A percentile compares a stretch with the other conserved stretches of the same genome.
These are phyloP conservation scores for Anagrus nilaparvatae DNA, from an alignment of 1,140 invertebrate genomes.

Conservation along the genomic window DNA sequence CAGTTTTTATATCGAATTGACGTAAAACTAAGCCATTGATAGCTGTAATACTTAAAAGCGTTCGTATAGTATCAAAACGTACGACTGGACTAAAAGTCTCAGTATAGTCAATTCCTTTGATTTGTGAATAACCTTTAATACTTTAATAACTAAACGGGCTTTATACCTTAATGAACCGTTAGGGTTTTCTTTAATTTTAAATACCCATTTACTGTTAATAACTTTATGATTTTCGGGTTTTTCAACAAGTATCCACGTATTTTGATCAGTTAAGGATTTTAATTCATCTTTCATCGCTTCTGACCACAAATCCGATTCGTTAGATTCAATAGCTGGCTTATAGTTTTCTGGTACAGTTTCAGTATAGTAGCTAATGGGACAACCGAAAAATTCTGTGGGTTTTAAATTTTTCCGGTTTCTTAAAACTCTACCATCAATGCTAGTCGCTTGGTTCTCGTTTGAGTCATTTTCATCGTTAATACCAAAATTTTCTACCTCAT, in stretches of 20 bases:
- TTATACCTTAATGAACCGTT: conserved; percentile 11
- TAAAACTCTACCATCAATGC: too few relatives aligned
- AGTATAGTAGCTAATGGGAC: background rate
- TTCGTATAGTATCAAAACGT: conserved; percentile 6
- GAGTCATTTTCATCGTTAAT: background rate
- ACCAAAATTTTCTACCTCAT: background rate
- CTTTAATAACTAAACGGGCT: conserved; percentile 7
- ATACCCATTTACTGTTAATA: conserved; percentile 18
- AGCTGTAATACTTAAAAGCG: background rate
- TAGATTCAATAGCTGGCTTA: conserved; percentile 5
- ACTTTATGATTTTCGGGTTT: conserved; percentile 10
- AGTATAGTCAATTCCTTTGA: conserved; percentile 13
- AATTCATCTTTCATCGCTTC: conserved; percentile 19
- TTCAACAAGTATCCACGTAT: conserved; percentile 17
- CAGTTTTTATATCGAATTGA: conserved; percentile 28
- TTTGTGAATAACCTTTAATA: conserved; percentile 7
- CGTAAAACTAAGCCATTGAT: background rate
- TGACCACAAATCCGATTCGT: conserved; percentile 14
- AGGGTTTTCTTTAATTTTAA: conserved; percentile 12
- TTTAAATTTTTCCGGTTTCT: background rate
- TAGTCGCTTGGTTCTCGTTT: background rate
- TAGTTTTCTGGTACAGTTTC: conserved; percentile 1
- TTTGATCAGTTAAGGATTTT: conserved; percentile 15
- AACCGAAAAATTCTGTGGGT: background rate
- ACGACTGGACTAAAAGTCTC: conserved; percentile 7